phyloP scores from a whole-genome alignment of 2,113 vertebrate species.

The Nerophis lumbriciformis region DNA sequence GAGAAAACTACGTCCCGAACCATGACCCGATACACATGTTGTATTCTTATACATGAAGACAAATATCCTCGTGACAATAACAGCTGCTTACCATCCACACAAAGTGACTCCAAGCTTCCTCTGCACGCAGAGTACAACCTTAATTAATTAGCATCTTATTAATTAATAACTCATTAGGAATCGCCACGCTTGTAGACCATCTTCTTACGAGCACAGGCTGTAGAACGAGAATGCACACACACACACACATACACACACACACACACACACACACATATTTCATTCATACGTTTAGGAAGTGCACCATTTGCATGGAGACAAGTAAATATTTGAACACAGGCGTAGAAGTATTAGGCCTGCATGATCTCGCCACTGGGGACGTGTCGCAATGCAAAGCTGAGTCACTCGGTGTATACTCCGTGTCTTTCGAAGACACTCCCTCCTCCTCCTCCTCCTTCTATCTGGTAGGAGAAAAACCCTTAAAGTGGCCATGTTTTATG shows the following conservation, averaged over 20 bases:
- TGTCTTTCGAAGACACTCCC: neutral
- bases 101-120: neutral
- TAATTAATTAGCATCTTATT: too few relatives aligned
- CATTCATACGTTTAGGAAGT: neutral
- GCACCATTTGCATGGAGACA: neutral
- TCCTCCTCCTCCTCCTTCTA: neutral
- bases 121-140: neutral
- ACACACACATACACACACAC: neutral
- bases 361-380: constrained; percentile 25
- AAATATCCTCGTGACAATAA: too few relatives aligned
- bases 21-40: too few relatives aligned
- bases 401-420: constrained; percentile 23
- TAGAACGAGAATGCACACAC: neutral
- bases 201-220: too few relatives aligned
- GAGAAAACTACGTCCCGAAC: too few relatives aligned
- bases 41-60: too few relatives aligned
- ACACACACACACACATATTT: neutral
- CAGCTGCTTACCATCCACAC: too few relatives aligned
- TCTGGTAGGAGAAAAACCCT: neutral
- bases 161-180: too few relatives aligned
- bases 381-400: constrained; percentile 25
- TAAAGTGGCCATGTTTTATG: neutral
- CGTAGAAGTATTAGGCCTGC: constrained; percentile 11
- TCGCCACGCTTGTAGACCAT: too few relatives aligned
- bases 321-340: neutral